Conservation (phyloP, 2,888 invertebrate genomes). For the Oxytorus armatus region DNA sequence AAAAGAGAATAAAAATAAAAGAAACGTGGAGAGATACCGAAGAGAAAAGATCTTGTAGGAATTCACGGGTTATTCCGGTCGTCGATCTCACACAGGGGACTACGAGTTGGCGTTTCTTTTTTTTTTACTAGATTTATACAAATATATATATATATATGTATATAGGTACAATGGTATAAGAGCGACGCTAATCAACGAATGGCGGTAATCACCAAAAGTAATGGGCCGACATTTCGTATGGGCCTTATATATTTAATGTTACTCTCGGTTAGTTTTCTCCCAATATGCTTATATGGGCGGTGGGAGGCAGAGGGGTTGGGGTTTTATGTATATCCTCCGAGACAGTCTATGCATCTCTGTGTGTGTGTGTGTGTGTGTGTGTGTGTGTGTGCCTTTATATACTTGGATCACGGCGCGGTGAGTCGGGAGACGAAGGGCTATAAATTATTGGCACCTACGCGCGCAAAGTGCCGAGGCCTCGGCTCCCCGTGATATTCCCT, state of each 20-base stretch:
- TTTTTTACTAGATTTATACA: slow-evolving; percentile 33
- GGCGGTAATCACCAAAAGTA: slow-evolving; percentile 79
- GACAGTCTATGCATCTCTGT: slow-evolving; percentile 25
- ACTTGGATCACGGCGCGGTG: slow-evolving; percentile 69
- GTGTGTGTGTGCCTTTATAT: slow-evolving; percentile 49
- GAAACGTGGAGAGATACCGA: slow-evolving; percentile 49
- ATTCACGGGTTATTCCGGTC: slow-evolving; percentile 66
- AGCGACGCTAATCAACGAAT: slow-evolving; percentile 77
- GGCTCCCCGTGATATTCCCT: slow-evolving; percentile 56
- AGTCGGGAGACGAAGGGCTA: slow-evolving; percentile 71
- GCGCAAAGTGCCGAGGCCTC: slow-evolving; percentile 67
- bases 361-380: background rate
- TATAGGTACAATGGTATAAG: slow-evolving; percentile 27
- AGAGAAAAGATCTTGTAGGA: slow-evolving; percentile 63
- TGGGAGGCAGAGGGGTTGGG: too few species aligned
- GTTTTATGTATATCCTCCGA: slow-evolving; percentile 32
- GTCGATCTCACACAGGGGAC: slow-evolving; percentile 55
- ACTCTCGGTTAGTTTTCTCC: slow-evolving; percentile 54
- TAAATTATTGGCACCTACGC: slow-evolving; percentile 80
- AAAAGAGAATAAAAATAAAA: slow-evolving; percentile 55
- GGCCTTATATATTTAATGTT: slow-evolving; percentile 66
- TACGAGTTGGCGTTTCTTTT: slow-evolving; percentile 24
- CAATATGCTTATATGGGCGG: slow-evolving; percentile 42
- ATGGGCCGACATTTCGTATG: slow-evolving; percentile 75
- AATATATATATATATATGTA: slow-evolving; percentile 15